Evolutionary conservation across 64 coral and sea anemone species (phyloP), one percentile per base, ranked within the genome.

Genomic region (Catalaphyllia jardinei): DNA sequence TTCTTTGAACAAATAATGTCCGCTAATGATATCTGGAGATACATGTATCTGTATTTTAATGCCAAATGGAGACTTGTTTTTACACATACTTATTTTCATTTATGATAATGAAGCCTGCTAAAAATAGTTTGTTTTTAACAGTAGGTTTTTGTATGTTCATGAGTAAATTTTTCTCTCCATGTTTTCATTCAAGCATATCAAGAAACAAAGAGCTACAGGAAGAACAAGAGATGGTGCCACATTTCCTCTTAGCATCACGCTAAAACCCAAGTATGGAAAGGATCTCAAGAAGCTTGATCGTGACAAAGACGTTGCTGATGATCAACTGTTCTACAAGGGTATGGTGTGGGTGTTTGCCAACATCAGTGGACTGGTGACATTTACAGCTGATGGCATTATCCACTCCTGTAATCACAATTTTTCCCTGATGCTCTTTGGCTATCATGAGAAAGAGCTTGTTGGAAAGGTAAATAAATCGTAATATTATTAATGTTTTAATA

Each of bases 391-490:
- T 20, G 96, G 96, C 2, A 50, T 90, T 4, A 95, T 98, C 27
- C 88, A 93, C 31, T 95, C 88, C 18, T 98, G 91, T 52, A 98
- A 98, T 72, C 90, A 95, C 15, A 98, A 98, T 91, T 98, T 98
- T 65, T 88, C 96, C 0, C 76, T 98, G 11, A 79, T 95, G 88
- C 83, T 98, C 22, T 95, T 98, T 85, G 96, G 96, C 59, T 98
- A 95, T 73, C 82, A 75, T 29, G 91, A 98, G 62, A 78, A 88
- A 67, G 91, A 98, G 20, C 83, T 98, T 49, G 63, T 95, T 67
- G 96, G 96, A 39, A 95, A 95, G 93, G 96, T 98, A 83, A 19
- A 42, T 54, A 54, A 8, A 54, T 54, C 8, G 0, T 0, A 54
- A 54, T 54, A 54, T 13, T 13, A 54, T 54, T 10, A 5, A 54